phyloP scores from a whole-genome alignment of 2,888 invertebrate species.

The Drepanosiphum platanoidis region DNA sequence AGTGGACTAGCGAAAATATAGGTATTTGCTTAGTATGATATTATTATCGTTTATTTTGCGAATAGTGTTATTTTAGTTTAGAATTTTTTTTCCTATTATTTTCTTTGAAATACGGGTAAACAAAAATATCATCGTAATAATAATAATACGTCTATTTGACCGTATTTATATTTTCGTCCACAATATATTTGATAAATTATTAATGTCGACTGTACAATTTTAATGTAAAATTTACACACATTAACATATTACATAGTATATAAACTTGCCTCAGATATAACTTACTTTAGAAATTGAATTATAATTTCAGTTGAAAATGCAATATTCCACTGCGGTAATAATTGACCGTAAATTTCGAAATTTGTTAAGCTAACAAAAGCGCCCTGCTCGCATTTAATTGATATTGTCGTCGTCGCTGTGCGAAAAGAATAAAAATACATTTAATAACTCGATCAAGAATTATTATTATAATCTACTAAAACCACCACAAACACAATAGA shows the following conservation, averaged over 20 bases:
- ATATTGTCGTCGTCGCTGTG: too few species aligned
- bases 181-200: slow-evolving; percentile 5
- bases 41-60: neutral
- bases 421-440: too few species aligned
- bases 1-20: neutral
- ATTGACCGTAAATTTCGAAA: too few species aligned
- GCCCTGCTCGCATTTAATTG: neutral
- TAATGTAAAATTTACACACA: neutral
- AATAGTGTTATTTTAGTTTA: neutral
- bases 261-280: neutral
- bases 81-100: neutral
- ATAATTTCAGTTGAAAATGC: neutral
- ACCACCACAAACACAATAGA: too few species aligned
- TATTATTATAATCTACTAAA: too few species aligned
- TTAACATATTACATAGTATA: too few species aligned
- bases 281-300: too few species aligned
- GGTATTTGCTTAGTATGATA: neutral
- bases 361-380: neutral
- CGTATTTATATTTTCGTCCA: neutral
- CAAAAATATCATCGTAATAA: neutral
- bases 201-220: neutral
- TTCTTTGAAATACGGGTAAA: neutral
- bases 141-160: neutral
- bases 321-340: too few species aligned
- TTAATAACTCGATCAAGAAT: too few species aligned